These are phyloP conservation scores for Oncopodura yosiiana DNA, from an alignment of 1,140 invertebrate species.

Conservation along the genomic window DNA sequence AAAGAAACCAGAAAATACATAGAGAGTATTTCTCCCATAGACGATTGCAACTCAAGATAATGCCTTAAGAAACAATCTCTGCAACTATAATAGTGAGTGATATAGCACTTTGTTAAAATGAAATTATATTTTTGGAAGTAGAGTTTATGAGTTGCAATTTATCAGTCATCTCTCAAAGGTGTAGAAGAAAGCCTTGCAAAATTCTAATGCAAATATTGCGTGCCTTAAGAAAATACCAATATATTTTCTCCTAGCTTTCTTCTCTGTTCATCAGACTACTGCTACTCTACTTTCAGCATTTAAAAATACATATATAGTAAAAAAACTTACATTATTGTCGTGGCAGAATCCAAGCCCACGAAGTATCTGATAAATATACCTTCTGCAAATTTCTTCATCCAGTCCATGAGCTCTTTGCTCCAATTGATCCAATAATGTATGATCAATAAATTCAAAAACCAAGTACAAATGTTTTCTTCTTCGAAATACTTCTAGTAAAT, in stretches of 20 bases:
- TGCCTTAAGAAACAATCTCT: no score
- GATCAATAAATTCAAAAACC: constrained; percentile 80
- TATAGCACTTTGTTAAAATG: no score
- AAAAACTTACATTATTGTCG: constrained; percentile 60
- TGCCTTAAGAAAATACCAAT: constrained; percentile 5
- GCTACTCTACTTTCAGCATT: no score
- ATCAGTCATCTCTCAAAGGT: no score
- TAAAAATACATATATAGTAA: neutral
- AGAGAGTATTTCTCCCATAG: no score
- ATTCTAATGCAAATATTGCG: constrained; percentile 26
- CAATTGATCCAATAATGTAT: constrained; percentile 73
- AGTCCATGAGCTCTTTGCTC: constrained; percentile 58
- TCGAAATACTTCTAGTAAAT: constrained; percentile 78
- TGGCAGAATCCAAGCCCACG: constrained; percentile 79
- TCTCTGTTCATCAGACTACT: no score
- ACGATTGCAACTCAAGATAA: no score
- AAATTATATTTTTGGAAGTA: neutral
- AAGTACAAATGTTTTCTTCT: constrained; percentile 70
- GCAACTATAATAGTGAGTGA: no score
- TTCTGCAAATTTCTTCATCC: constrained; percentile 57
- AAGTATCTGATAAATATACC: constrained; percentile 70
- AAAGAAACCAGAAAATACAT: no score
- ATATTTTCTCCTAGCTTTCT: no score
- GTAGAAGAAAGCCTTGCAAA: no score
- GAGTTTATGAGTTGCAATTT: no score